phyloP scores from a whole-genome alignment of 2,113 vertebrate genomes.

The Tragulus kanchil region DNA sequence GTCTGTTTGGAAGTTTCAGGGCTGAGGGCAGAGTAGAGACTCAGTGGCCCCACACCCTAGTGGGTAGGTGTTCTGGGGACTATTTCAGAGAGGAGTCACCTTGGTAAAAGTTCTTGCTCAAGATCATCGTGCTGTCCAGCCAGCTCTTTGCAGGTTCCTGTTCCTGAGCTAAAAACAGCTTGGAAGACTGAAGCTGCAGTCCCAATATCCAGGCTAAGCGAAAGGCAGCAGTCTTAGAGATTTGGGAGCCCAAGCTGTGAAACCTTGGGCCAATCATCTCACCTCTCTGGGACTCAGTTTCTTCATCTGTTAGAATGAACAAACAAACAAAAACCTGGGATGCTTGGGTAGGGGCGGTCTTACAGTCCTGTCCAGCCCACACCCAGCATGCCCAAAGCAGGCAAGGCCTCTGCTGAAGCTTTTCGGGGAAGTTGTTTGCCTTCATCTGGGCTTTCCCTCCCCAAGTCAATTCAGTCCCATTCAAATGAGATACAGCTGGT shows the following conservation, averaged over 20 bases:
- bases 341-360: not conserved
- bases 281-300: not conserved
- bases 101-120: not conserved
- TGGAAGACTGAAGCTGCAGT: not conserved
- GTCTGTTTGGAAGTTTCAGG: not conserved
- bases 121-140: not conserved
- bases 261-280: not conserved
- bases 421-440: not conserved
- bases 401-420: not conserved
- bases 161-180: not conserved
- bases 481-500: not conserved
- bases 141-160: not conserved
- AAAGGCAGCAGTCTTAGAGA: not conserved
- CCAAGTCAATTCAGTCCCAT: not conserved
- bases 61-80: not conserved
- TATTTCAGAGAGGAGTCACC: not conserved
- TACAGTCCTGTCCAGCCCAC: not conserved
- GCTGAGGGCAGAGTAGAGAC: not conserved
- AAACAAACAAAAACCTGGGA: not conserved
- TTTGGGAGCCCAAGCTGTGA: not conserved
- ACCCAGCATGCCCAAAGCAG: not conserved
- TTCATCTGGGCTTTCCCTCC: not conserved
- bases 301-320: constrained; percentile 6
- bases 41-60: not conserved
- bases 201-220: not conserved